These are phyloP conservation scores for Chymomyza costata DNA, from an alignment of 1,140 invertebrate genomes.

Conservation along the genomic window DNA sequence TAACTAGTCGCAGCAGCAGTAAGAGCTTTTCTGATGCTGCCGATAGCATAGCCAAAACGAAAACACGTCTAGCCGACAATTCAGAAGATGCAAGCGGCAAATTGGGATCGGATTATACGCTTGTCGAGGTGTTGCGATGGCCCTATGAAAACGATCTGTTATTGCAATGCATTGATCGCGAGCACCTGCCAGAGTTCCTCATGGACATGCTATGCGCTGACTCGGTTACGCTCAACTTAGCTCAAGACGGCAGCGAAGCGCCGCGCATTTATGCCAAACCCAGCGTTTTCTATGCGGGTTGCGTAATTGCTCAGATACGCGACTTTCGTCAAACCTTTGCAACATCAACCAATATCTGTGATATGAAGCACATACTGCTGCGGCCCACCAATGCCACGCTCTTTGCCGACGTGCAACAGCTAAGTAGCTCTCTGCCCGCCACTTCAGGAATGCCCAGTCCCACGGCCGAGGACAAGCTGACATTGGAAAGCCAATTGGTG, in stretches of 20 bases:
- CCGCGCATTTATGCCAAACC: constrained; percentile 75
- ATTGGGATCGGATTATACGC: constrained; percentile 77
- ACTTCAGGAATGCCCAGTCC: constrained; percentile 24
- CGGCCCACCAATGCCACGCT: constrained; percentile 90
- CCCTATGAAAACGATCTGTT: constrained; percentile 86
- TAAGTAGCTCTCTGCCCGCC: constrained; percentile 47
- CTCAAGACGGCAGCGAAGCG: constrained; percentile 53
- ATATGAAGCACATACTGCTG: constrained; percentile 90
- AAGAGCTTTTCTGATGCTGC: constrained; percentile 18
- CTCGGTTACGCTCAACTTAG: constrained; percentile 75
- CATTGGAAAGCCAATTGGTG: constrained; percentile 88
- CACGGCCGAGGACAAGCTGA: constrained; percentile 85
- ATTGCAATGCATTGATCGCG: constrained; percentile 87
- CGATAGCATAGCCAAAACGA: constrained; percentile 26
- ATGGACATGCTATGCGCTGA: constrained; percentile 88
- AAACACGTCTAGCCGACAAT: constrained; percentile 18
- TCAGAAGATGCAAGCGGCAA: constrained; percentile 11
- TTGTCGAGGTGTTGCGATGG: constrained; percentile 85
- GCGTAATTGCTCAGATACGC: constrained; percentile 92
- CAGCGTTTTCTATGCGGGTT: constrained; percentile 92
- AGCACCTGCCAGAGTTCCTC: constrained; percentile 89
- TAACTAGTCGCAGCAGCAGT: constrained; percentile 42
- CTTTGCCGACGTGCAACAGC: constrained; percentile 68
- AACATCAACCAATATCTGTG: constrained; percentile 81
- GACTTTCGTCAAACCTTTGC: constrained; percentile 89